Evolutionary conservation across 2,797 vertebrate species (phyloP), one percentile per base, ranked within the genome.

Genomic region (Dendrocincla tyrannina): DNA sequence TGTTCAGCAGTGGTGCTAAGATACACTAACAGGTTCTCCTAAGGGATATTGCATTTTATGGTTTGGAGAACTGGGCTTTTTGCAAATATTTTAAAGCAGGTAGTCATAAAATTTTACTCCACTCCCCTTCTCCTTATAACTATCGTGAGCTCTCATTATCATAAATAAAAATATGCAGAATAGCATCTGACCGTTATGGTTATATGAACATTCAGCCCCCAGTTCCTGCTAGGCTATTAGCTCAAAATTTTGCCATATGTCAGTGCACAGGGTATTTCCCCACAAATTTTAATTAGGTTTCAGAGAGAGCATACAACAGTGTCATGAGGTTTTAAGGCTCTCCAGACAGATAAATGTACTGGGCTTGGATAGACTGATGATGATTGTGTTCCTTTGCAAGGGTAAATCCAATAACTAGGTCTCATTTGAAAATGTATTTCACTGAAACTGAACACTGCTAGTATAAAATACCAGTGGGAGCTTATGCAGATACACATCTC

Each of bases 251-350:
- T 95, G 85, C 95, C 89, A 82, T 94, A 94, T 95, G 96, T 94
- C 95, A 94, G 58, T 47, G 83, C 67, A 56, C 76, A 82, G 67
- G 92, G 94, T 97, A 91, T 96, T 96, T 95, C 80, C 94, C 94
- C 94, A 91, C 87, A 92, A 96, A 93, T 96, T 96, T 95, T 96
- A 95, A 95, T 96, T 95, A 85, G 92, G 73, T 95, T 97, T 95
- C 95, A 90, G 53, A 67, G 87, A 92, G 87, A 94, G 82, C 66
- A 80, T 96, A 81, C 94, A 59, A 88, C 44, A 35, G 84, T 63
- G 76, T 70, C 92, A 84, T 30, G 83, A 96, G 92, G 76, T 89
- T 97, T 97, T 95, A 96, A 88, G 82, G 85, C 92, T 96, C 91
- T 97, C 89, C 89, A 93, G 94, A 79, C 89, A 95, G 93, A 91